phyloP scores from a whole-genome alignment of 2,888 invertebrate species.

The Tridacna crocea region DNA sequence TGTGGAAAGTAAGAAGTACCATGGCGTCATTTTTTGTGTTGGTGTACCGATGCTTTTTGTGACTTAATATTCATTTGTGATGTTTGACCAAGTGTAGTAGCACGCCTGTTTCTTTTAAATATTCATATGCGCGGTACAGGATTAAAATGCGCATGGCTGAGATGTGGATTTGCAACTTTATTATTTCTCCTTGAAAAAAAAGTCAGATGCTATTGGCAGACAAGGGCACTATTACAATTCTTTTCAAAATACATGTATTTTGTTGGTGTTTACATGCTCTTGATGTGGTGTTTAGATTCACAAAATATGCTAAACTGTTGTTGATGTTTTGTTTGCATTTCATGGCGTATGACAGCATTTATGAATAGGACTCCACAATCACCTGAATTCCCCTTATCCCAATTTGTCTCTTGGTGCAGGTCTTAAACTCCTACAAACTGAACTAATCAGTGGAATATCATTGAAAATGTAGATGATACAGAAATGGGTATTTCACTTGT shows the following conservation, averaged over 20 bases:
- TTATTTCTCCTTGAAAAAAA: background rate
- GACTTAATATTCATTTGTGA: conserved; percentile 64
- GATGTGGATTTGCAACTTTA: background rate
- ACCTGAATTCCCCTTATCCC: too few species aligned
- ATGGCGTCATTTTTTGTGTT: conserved; percentile 54
- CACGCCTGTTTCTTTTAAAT: conserved; percentile 34
- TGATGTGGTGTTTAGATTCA: background rate
- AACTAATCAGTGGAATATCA: too few species aligned
- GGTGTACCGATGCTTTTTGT: conserved; percentile 60
- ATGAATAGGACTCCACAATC: too few species aligned
- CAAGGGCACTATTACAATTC: background rate
- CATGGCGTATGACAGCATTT: background rate
- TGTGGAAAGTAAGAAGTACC: conserved; percentile 18
- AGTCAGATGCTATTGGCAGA: background rate
- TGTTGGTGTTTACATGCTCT: conserved; percentile 11
- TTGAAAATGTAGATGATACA: too few species aligned
- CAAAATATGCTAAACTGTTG: background rate
- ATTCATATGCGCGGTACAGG: conserved; percentile 1
- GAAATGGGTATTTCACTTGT: too few species aligned
- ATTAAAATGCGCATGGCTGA: background rate
- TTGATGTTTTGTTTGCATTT: background rate
- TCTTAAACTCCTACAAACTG: too few species aligned
- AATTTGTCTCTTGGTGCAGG: too few species aligned
- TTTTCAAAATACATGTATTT: background rate
- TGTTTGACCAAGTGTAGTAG: conserved; percentile 55